A percentile compares a stretch with the other conserved stretches of the same genome.
Evolutionary conservation across 2,797 vertebrate genomes (phyloP).

Genomic region (Tapirus indicus): DNA sequence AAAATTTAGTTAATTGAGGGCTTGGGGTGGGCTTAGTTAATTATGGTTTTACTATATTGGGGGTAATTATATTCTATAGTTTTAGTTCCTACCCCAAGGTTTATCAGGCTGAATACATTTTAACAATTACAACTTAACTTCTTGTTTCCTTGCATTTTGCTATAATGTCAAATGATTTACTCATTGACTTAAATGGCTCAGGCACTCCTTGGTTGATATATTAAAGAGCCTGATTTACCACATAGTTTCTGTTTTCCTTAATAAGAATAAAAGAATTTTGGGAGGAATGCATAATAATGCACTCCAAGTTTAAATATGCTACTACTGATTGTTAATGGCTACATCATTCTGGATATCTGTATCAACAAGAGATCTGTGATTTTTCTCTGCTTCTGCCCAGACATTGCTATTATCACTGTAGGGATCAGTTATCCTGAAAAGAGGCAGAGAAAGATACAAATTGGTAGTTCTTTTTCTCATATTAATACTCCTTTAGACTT

Average conservation of each 20-base stretch:
- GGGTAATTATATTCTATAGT: background rate
- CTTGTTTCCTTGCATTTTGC: constrained; percentile 20
- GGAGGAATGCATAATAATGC: background rate
- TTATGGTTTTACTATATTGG: background rate
- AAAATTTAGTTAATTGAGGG: constrained; percentile 14
- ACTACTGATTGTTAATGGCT: background rate
- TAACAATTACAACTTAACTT: background rate
- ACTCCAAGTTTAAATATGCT: background rate
- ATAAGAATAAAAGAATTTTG: background rate
- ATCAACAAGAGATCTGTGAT: background rate
- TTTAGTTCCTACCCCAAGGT: background rate
- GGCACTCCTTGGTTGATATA: background rate
- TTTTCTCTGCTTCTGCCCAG: background rate
- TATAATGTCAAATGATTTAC: constrained; percentile 30
- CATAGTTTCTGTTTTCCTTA: background rate
- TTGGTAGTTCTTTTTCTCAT: background rate
- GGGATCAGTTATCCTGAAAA: background rate
- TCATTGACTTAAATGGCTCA: background rate
- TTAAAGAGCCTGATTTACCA: background rate
- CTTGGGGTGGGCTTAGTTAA: background rate
- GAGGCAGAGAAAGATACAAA: background rate
- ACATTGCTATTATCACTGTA: background rate
- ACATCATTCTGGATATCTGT: background rate
- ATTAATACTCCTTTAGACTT: background rate
- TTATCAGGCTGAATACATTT: constrained; percentile 17